A percentile compares a stretch with the other conserved stretches of the same genome.
Conservation (phyloP, 2,888 invertebrate genomes). For the Dynastes grantii region DNA sequence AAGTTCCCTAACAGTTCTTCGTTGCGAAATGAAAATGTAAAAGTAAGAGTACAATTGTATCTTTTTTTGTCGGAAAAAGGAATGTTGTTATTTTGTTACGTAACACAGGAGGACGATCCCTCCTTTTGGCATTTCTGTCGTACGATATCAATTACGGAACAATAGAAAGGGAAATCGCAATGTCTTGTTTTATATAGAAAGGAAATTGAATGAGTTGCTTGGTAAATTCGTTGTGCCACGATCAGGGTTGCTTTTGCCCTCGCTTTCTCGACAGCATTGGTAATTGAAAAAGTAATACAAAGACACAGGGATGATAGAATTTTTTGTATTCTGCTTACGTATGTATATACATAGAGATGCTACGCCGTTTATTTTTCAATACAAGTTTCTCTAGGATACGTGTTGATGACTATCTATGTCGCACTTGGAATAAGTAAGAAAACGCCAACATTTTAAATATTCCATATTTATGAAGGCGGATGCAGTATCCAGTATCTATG, state of each 20-base stretch:
- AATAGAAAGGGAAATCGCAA: constrained; percentile 48
- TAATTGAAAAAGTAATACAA: constrained; percentile 38
- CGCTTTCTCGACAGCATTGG: constrained; percentile 9
- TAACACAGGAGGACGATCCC: neutral
- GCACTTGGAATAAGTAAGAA: no score
- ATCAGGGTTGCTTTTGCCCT: constrained; percentile 23
- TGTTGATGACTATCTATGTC: no score
- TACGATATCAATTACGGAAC: constrained; percentile 49
- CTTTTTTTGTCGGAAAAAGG: neutral
- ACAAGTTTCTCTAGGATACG: constrained; percentile 14
- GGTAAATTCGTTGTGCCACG: constrained; percentile 37
- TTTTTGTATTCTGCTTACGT: constrained; percentile 14
- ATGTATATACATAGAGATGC: neutral
- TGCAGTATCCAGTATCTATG: no score
- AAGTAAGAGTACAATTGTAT: constrained; percentile 16
- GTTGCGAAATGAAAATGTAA: no score
- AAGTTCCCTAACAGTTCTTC: no score
- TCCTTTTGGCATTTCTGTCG: constrained; percentile 51
- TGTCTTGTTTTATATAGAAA: constrained; percentile 49
- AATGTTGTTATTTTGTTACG: constrained; percentile 15
- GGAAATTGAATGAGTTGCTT: constrained; percentile 49
- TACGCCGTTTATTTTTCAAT: constrained; percentile 10
- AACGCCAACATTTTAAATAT: no score
- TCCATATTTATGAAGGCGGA: no score
- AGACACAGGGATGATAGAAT: constrained; percentile 15